Evolutionary conservation across 2,113 vertebrate species (phyloP).

Genomic region (Lonchura striata): DNA sequence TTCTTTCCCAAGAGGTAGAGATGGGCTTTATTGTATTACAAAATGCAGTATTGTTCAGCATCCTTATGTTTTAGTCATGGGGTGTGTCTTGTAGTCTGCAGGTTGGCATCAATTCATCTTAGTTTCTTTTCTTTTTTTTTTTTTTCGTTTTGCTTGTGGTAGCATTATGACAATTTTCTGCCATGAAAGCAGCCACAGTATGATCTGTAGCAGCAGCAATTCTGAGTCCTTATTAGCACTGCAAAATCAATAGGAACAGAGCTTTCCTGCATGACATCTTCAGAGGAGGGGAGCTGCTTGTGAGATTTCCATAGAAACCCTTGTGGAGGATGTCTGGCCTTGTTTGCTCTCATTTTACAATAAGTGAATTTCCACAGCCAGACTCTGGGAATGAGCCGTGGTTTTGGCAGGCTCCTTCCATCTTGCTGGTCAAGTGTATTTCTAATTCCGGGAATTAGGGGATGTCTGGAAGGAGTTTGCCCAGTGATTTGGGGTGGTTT

Average conservation of each 20-base stretch:
- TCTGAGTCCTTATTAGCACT: background rate
- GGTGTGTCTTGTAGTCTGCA: background rate
- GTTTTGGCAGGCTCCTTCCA: slow-evolving; percentile 15
- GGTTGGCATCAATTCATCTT: background rate
- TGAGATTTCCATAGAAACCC: slow-evolving; percentile 61
- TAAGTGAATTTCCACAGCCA: background rate
- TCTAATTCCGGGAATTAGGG: background rate
- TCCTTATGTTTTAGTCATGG: background rate
- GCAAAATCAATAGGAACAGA: slow-evolving; percentile 18
- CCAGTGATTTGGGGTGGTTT: background rate
- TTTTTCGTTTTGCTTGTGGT: background rate
- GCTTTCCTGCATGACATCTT: slow-evolving; percentile 1
- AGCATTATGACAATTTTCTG: background rate
- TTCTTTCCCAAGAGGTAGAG: background rate
- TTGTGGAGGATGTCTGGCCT: background rate
- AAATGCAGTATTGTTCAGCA: background rate
- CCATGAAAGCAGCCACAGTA: background rate
- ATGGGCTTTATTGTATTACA: background rate
- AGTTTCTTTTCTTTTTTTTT: background rate
- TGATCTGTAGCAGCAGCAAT: background rate
- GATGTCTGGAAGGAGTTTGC: background rate
- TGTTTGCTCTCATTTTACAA: slow-evolving; percentile 41
- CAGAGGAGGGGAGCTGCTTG: background rate
- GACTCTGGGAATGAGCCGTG: background rate
- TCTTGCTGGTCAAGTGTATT: background rate